These are phyloP conservation scores for Ornithoptera priamus DNA, from an alignment of 2,888 invertebrate species.

Conservation along the genomic window DNA sequence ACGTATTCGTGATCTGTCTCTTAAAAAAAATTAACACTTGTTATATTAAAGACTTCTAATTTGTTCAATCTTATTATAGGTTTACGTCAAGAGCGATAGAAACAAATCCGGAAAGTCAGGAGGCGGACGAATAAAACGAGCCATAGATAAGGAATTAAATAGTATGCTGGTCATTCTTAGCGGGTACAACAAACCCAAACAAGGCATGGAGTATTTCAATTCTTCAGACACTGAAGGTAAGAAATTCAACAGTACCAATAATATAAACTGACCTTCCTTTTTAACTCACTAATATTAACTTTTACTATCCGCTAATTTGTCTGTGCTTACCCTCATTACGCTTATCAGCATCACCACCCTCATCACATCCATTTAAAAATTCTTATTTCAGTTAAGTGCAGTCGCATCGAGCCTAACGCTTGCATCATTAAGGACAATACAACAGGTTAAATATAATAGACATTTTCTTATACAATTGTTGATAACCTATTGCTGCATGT, in stretches of 20 bases:
- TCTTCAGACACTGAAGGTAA: conserved; percentile 53
- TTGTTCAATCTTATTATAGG: conserved; percentile 43
- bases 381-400: conserved; percentile 62
- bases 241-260: not conserved
- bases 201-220: conserved; percentile 52
- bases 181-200: conserved; percentile 48
- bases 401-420: conserved; percentile 54
- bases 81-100: conserved; percentile 55
- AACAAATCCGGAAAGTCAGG: conserved; percentile 35
- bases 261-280: not conserved
- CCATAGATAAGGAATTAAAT: conserved; percentile 53
- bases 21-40: too few relatives aligned
- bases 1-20: too few relatives aligned
- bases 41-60: not conserved
- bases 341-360: conserved; percentile 29
- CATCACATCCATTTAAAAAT: conserved; percentile 38
- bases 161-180: conserved; percentile 66
- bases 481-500: conserved; percentile 16
- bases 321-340: conserved; percentile 23
- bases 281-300: conserved; percentile 13
- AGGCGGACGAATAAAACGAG: conserved; percentile 46
- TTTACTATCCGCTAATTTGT: conserved; percentile 12
- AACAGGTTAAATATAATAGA: conserved; percentile 45
- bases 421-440: conserved; percentile 57
- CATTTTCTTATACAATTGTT: conserved; percentile 15